Base-by-base conservation (phyloP, 92 coral and sea anemone species). In the Phymanthus crucifer region DNA sequence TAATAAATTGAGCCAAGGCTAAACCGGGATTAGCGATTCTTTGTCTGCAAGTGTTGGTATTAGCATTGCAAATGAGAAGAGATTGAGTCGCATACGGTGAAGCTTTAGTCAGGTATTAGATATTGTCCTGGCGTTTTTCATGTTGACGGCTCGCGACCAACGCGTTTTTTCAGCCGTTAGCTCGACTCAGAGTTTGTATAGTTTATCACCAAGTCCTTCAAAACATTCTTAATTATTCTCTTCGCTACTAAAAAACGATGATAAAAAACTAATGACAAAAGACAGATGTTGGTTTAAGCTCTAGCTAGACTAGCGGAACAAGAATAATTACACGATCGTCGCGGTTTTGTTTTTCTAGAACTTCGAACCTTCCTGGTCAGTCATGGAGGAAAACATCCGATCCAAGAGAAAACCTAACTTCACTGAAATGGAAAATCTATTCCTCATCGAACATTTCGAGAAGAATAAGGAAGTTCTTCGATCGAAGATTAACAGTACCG, bases 401-500 rank as follows among this genome's bases (percentile, higher is more conserved):
- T 48, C 84, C 8, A 92, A 92, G 83, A 87, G 97, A 84, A 92
- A 92, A 74, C 97, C 97, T 1, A 92, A 92, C 91, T 92, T 89
- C 61, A 89, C 97, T 19, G 97, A 92, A 77, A 84, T 84, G 40
- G 97, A 92, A 75, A 92, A 90, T 82, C 71, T 92, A 66, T 92
- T 74, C 76, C 78, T 92, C 71, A 83, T 92, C 78, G 85, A 87
- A 50, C 87, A 92, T 76, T 92, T 86, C 80, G 92, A 89, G 87
- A 80, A 72, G 31, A 84, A 92, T 81, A 82, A 83, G 43, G 85
- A 56, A 14, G 84, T 92, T 70, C 90, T 92, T 50, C 82, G 88
- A 5, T 89, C 93, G 66, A 92, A 89, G 47, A 73, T 92, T 37
- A 92, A 86, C 83, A 90, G 85, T 52, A 88, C 91, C 37, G 81